Conservation (phyloP, 2,113 vertebrate species). For the Typhlomys cinereus region DNA sequence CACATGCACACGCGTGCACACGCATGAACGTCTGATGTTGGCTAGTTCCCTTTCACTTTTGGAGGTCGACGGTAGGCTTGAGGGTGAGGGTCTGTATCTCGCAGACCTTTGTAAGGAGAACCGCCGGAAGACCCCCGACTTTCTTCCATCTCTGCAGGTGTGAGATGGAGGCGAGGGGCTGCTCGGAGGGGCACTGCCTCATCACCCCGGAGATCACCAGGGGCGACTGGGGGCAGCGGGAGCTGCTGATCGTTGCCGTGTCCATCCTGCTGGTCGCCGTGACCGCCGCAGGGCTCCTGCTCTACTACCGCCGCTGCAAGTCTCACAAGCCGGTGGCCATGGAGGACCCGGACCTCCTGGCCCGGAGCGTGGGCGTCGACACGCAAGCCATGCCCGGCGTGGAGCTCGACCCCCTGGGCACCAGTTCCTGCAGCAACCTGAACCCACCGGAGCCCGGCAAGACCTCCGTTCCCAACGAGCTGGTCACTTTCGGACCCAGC, state of each 20-base stretch:
- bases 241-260: constrained; percentile 86
- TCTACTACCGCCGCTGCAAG: constrained; percentile 85
- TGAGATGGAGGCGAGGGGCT: constrained; percentile 83
- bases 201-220: constrained; percentile 78
- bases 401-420: constrained; percentile 89
- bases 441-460: constrained; percentile 86
- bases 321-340: constrained; percentile 90
- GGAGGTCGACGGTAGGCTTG: neutral
- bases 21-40: neutral
- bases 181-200: constrained; percentile 86
- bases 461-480: constrained; percentile 74
- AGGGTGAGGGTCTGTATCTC: neutral
- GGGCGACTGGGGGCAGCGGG: constrained; percentile 83
- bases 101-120: neutral
- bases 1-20: neutral
- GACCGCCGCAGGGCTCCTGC: constrained; percentile 76
- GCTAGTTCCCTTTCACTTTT: neutral
- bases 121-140: neutral
- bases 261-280: constrained; percentile 83
- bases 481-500: constrained; percentile 83
- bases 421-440: constrained; percentile 83
- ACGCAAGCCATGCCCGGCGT: constrained; percentile 85
- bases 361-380: constrained; percentile 89
- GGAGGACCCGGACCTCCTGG: constrained; percentile 94
- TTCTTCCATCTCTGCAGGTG: constrained; percentile 85